A percentile compares a stretch with the other conserved stretches of the same genome.
Conservation (phyloP, 2,797 vertebrate species). For the Chromobotia macracanthus region DNA sequence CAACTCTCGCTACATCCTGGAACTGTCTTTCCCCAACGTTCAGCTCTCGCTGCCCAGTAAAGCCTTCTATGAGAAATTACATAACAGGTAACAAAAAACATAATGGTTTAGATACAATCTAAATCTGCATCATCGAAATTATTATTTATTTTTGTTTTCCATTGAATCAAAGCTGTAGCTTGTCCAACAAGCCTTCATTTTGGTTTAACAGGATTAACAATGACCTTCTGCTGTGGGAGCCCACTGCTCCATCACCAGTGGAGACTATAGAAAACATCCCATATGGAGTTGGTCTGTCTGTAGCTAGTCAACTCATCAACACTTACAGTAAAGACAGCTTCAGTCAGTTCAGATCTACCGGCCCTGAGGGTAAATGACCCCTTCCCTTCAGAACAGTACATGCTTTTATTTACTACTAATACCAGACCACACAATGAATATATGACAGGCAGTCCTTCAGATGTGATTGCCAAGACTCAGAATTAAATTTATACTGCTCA, state of each 20-base stretch:
- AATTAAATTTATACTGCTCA: too few species aligned
- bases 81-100: conserved; percentile 84
- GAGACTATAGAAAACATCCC: conserved; percentile 96
- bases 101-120: neutral
- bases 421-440: too few species aligned
- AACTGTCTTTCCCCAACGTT: conserved; percentile 88
- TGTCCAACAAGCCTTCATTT: neutral
- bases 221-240: conserved; percentile 96
- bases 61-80: conserved; percentile 94
- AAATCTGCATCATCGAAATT: neutral
- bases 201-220: conserved; percentile 88
- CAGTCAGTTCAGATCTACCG: conserved; percentile 88
- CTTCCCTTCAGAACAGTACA: neutral
- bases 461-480: neutral
- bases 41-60: conserved; percentile 88
- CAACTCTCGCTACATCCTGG: conserved; percentile 92
- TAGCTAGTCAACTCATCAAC: conserved; percentile 96
- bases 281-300: conserved; percentile 92
- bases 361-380: conserved; percentile 85
- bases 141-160: too few species aligned
- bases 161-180: neutral
- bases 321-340: conserved; percentile 95
- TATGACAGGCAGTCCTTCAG: neutral
- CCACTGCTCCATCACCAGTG: conserved; percentile 96
- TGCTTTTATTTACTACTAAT: neutral